Conservation (phyloP, 2,888 invertebrate genomes). For the Platerodrilus igneus region DNA sequence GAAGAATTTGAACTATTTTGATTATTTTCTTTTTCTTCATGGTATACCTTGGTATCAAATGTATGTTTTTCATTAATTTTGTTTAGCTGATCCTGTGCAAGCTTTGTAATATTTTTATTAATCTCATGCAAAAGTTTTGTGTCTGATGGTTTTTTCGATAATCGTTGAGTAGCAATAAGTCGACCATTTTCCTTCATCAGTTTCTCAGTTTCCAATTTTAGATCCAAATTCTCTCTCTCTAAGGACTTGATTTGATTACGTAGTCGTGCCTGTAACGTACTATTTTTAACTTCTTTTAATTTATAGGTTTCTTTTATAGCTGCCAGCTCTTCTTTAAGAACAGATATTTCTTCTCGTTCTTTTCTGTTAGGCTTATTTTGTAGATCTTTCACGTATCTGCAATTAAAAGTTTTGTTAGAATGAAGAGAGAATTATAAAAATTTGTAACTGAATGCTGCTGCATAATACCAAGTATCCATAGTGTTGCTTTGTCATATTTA, state of each 20-base stretch:
- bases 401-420: no score
- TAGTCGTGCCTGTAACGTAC: conserved; percentile 65
- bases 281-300: conserved; percentile 69
- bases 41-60: conserved; percentile 1
- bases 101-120: conserved; percentile 57
- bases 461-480: no score
- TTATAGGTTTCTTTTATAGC: conserved; percentile 63
- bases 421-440: no score
- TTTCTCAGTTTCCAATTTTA: conserved; percentile 63
- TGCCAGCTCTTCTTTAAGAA: conserved; percentile 61
- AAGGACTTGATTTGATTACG: conserved; percentile 68
- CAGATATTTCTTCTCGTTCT: conserved; percentile 65
- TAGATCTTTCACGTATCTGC: conserved; percentile 59
- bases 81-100: conserved; percentile 31
- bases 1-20: conserved; percentile 10
- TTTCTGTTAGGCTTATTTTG: conserved; percentile 62
- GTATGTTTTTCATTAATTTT: conserved; percentile 12
- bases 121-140: conserved; percentile 73
- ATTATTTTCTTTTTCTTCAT: conserved; percentile 15
- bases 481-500: no score
- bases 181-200: conserved; percentile 63
- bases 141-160: conserved; percentile 55
- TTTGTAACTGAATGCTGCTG: no score
- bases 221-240: conserved; percentile 64
- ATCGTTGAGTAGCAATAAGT: conserved; percentile 57